Conservation (phyloP, 2,113 vertebrate species). For the Jaculus jaculus region DNA sequence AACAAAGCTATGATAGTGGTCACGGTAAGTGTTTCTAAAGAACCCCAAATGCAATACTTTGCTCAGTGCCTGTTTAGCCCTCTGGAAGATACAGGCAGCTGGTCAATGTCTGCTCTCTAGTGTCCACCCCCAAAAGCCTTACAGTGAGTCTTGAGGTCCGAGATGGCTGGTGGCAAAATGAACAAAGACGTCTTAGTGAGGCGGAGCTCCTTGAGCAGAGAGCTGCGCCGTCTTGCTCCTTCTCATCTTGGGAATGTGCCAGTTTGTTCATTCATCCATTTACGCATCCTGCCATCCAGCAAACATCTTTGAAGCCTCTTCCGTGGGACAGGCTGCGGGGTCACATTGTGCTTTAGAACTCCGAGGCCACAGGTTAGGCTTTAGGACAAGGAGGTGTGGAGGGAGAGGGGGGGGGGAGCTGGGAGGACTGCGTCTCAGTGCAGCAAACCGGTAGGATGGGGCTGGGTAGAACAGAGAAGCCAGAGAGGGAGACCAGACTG, state of each 20-base stretch:
- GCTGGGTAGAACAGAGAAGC: neutral
- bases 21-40: neutral
- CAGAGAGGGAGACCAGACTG: neutral
- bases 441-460: neutral
- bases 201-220: neutral
- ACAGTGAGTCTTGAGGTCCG: neutral
- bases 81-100: slow-evolving; percentile 46
- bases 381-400: neutral
- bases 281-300: neutral
- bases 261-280: neutral
- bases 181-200: slow-evolving; percentile 26
- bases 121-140: slow-evolving; percentile 12
- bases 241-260: neutral
- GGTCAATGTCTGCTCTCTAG: slow-evolving; percentile 7
- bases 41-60: slow-evolving; percentile 22
- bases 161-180: neutral
- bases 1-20: neutral
- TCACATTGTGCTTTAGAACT: neutral
- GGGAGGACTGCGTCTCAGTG: neutral
- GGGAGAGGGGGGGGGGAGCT: neutral
- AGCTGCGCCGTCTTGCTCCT: neutral
- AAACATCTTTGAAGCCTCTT: neutral
- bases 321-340: neutral
- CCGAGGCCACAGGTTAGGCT: neutral
- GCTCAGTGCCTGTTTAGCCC: neutral